Evolutionary conservation across 2,888 invertebrate genomes (phyloP), one percentile per base, ranked within the genome.

Genomic region (Ichneumoninae sp.): DNA sequence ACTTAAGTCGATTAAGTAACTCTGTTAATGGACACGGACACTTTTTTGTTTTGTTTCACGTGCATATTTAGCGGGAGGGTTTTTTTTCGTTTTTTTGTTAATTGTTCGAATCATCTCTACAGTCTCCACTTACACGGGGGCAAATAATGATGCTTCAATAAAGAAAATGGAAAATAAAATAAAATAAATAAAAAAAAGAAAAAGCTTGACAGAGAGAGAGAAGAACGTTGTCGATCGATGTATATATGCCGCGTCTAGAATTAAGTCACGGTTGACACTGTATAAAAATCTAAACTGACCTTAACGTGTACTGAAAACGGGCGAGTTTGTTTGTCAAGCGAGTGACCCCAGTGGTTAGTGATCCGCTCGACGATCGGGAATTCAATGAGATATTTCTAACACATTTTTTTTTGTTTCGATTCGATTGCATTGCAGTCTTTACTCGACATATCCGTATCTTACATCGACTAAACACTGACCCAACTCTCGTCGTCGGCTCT

Each of bases 211-310:
- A 75, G 74, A 65, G 75, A 80, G 75, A 65, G 68, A 79, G 33
- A 50, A 75, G 16, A 54, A 77, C 47, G 62, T 76, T 54, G 68
- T 82, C 82, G 40, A 80, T 87, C 79, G 82, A 86, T 86, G 81
- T 81, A 82, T 68, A 68, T 72, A 74, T 66, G 82, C 69, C 82
- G 78, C 80, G 82, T 84, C 70, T 79, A 81, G 75, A 83, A 78
- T 86, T 66, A 79, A 86, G 86, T 89, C 83, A 86, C 86, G 79
- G 79, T 88, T 82, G 86, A 89, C 90, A 89, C 87, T 89, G 92
- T 93, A 92, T 91, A 92, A 92, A 93, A 92, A 91, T 93, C 91
- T 92, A 91, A 91, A 92, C 90, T 91, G 92, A 91, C 90, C 90
- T 90, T 91, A 91, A 90, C 87, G 87, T 86, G 88, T 90, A 92